Evolutionary conservation across 2,888 invertebrate species (phyloP).

Genomic region (Amiota minor): DNA sequence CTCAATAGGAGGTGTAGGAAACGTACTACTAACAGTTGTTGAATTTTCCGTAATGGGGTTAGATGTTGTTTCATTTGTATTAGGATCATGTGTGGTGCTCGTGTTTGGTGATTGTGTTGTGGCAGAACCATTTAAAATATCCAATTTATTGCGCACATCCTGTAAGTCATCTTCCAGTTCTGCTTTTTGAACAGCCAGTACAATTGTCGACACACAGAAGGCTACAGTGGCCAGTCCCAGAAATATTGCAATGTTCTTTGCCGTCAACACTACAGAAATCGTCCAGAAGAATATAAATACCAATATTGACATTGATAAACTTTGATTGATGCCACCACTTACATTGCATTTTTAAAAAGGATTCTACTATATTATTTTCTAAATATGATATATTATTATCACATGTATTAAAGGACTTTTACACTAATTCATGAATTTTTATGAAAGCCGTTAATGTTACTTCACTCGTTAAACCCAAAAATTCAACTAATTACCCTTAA

Average conservation of each 20-base stretch:
- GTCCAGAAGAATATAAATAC: neutral
- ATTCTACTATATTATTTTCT: neutral
- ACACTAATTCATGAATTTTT: neutral
- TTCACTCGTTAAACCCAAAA: slow-evolving; percentile 34
- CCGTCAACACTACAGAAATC: slow-evolving; percentile 55
- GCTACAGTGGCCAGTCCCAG: slow-evolving; percentile 64
- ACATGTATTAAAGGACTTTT: neutral
- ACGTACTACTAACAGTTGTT: slow-evolving; percentile 7
- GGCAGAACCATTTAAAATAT: slow-evolving; percentile 45
- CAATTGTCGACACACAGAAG: slow-evolving; percentile 76
- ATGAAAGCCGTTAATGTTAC: neutral
- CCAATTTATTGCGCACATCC: slow-evolving; percentile 63
- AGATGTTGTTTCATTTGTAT: slow-evolving; percentile 2
- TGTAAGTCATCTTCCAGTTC: slow-evolving; percentile 64
- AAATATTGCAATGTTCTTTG: slow-evolving; percentile 64
- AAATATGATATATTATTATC: neutral
- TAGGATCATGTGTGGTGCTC: slow-evolving; percentile 23
- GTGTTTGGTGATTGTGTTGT: slow-evolving; percentile 32
- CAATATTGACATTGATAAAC: neutral
- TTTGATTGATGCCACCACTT: slow-evolving; percentile 25
- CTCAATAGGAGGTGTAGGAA: slow-evolving; percentile 11
- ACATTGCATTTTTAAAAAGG: slow-evolving; percentile 34
- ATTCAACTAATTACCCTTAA: slow-evolving; percentile 47
- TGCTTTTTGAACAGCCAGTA: slow-evolving; percentile 74
- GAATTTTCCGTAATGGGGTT: neutral